Evolutionary conservation across 2,888 invertebrate species (phyloP), one percentile per base, ranked within the genome.

Genomic region (Terebella lapidaria): DNA sequence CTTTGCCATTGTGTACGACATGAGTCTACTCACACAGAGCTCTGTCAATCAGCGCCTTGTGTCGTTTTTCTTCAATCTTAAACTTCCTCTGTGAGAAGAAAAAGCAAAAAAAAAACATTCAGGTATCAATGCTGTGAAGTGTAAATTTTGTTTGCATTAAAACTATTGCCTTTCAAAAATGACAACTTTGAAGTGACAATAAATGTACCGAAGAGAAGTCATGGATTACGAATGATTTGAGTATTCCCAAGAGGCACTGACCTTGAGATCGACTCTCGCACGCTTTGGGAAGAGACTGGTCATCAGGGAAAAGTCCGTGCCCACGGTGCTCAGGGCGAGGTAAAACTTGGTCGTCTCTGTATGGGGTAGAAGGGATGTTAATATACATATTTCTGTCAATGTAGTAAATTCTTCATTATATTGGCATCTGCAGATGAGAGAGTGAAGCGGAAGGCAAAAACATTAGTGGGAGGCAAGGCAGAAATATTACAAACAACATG

Each of bases 221-320:
- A n/a, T n/a, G n/a, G n/a, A n/a, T n/a, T n/a, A n/a, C n/a, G n/a
- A n/a, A n/a, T n/a, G n/a, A n/a, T n/a, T n/a, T n/a, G n/a, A n/a
- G n/a, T n/a, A n/a, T n/a, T n/a, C n/a, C n/a, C n/a, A n/a, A n/a
- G n/a, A n/a, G n/a, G n/a, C n/a, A n/a, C n/a, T 49, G 5, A 79
- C 82, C 80, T 95, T 95, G 10, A 96, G 83, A 72, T 95, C 94
- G 58, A 87, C 83, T 18, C 95, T 82, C 0, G 86, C 87, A 61
- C 94, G 84, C 47, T 87, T 86, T 0, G 91, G 89, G 82, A 94
- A 94, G 22, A 81, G 67, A 55, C 87, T 85, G 62, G 87, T 85
- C 91, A 96, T 94, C 56, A 94, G 81, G 3, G 91, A 87, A 81
- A 96, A 96, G 83, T 96, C 95, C 0, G 94, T 93, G 0, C 95